Evolutionary conservation across 2,797 vertebrate species (phyloP).

Genomic region (Pantherophis vulpinus): DNA sequence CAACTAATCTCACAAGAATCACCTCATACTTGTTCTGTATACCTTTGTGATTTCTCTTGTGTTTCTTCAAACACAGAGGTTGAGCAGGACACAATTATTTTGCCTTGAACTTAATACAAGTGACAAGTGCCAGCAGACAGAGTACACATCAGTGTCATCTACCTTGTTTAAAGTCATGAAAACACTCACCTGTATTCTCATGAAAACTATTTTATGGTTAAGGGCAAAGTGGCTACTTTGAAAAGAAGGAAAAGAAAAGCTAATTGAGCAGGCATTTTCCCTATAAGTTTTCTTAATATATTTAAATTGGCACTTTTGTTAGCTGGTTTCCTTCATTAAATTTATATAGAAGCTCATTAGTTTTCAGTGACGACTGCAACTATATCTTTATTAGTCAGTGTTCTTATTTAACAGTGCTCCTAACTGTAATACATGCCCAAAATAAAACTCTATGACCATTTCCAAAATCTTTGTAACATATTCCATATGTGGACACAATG

Average conservation of each 20-base stretch:
- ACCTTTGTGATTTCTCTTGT: conserved; percentile 47
- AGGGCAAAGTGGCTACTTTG: conserved; percentile 34
- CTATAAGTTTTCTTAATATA: conserved; percentile 4
- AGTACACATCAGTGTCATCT: conserved; percentile 32
- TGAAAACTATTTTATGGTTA: conserved; percentile 37
- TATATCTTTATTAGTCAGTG: neutral
- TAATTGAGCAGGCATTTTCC: neutral
- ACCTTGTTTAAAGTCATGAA: conserved; percentile 44
- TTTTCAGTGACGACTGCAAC: neutral
- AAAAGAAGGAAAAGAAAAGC: conserved; percentile 24
- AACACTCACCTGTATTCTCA: conserved; percentile 36
- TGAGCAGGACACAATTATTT: conserved; percentile 55
- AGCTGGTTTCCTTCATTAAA: neutral
- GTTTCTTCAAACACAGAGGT: conserved; percentile 51
- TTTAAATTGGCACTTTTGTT: neutral
- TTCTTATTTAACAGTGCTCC: neutral
- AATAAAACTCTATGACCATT: neutral
- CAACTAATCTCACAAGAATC: conserved; percentile 40
- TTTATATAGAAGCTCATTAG: neutral
- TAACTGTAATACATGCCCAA: neutral
- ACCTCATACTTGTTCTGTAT: conserved; percentile 34
- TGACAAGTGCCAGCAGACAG: conserved; percentile 49
- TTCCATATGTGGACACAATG: neutral
- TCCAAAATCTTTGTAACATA: neutral
- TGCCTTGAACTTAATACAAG: conserved; percentile 47